Evolutionary conservation across 2,888 invertebrate genomes (phyloP).

Genomic region (Sinodicranocentrus sp.): DNA sequence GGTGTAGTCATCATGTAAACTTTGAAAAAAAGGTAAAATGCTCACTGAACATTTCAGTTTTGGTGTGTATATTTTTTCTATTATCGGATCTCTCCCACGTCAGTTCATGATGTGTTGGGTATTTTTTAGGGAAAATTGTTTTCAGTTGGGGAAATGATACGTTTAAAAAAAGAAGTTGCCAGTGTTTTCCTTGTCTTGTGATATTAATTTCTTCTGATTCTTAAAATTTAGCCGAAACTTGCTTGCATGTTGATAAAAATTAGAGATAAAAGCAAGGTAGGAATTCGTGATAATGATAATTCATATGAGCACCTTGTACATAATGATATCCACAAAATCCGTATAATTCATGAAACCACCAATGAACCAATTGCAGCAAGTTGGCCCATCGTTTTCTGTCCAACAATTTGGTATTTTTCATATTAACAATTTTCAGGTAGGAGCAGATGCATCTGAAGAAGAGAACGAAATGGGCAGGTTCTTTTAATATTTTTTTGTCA

Average conservation of each 20-base stretch:
- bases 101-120: not conserved
- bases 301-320: constrained; percentile 39
- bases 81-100: not conserved
- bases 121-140: too few relatives aligned
- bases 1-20: constrained; percentile 34
- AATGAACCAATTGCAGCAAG: constrained; percentile 16
- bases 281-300: constrained; percentile 52
- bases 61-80: constrained; percentile 4
- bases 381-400: not conserved
- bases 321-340: constrained; percentile 47
- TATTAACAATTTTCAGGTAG: constrained; percentile 20
- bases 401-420: not conserved
- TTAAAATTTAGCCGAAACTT: constrained; percentile 17
- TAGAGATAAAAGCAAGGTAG: constrained; percentile 41
- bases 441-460: constrained; percentile 48
- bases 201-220: constrained; percentile 18
- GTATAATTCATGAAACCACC: constrained; percentile 32
- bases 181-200: constrained; percentile 19
- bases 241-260: constrained; percentile 61
- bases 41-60: constrained; percentile 53
- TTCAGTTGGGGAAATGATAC: constrained; percentile 40
- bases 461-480: constrained; percentile 34
- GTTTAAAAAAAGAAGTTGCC: constrained; percentile 1
- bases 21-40: constrained; percentile 24
- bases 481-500: constrained; percentile 5